phyloP scores from a whole-genome alignment of 2,888 invertebrate genomes.

The Colostygia pectinataria region DNA sequence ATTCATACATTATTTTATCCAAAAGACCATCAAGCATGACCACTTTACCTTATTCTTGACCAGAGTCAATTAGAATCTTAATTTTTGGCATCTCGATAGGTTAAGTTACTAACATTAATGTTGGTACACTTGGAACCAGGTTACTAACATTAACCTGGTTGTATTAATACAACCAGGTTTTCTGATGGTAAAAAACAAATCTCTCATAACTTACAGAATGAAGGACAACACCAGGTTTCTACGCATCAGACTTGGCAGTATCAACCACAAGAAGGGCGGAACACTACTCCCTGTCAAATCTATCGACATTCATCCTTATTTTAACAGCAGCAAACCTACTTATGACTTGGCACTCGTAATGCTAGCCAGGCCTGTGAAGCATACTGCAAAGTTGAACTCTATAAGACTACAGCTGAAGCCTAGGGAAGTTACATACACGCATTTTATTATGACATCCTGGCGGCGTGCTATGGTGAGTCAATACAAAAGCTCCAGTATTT shows the following conservation, averaged over 20 bases:
- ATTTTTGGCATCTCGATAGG: no score
- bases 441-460: slow-evolving; percentile 68
- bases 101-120: no score
- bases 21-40: no score
- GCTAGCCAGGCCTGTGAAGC: slow-evolving; percentile 45
- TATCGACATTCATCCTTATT: slow-evolving; percentile 62
- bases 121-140: no score
- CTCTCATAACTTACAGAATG: slow-evolving; percentile 41
- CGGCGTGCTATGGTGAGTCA: slow-evolving; percentile 41
- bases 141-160: no score
- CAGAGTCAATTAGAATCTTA: no score
- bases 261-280: slow-evolving; percentile 66
- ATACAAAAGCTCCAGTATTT: background rate
- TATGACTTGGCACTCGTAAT: slow-evolving; percentile 63
- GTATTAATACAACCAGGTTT: no score
- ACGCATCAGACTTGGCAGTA: slow-evolving; percentile 63
- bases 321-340: slow-evolving; percentile 56
- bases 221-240: slow-evolving; percentile 51
- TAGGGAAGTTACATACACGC: slow-evolving; percentile 47
- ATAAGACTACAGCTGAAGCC: slow-evolving; percentile 48
- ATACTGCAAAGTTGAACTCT: slow-evolving; percentile 47
- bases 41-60: no score
- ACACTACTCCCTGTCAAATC: slow-evolving; percentile 52
- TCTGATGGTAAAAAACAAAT: no score
- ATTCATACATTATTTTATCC: no score